Percentiles rank a stretch among this genome's conserved stretches.
Evolutionary conservation across 1,140 invertebrate genomes (phyloP).

Genomic region (Aculops lycopersici): DNA sequence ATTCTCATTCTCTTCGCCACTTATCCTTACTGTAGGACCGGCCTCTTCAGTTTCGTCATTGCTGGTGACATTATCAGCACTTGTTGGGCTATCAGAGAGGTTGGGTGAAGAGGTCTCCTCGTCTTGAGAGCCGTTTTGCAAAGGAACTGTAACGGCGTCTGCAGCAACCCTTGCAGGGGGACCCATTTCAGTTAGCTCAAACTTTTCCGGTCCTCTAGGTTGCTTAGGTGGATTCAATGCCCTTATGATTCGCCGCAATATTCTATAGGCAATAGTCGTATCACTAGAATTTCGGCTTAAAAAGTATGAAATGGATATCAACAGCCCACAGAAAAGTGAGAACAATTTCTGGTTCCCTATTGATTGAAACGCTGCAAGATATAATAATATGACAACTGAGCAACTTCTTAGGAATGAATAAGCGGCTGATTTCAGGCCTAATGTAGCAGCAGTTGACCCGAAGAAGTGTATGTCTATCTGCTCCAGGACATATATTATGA

Average conservation of each 20-base stretch:
- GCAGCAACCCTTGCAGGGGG: too few relatives aligned
- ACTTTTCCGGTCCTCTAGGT: too few relatives aligned
- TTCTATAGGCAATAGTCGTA: slow-evolving; percentile 44
- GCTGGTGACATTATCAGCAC: too few relatives aligned
- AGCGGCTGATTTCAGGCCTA: slow-evolving; percentile 45
- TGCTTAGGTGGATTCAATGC: too few relatives aligned
- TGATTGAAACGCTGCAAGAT: slow-evolving; percentile 14
- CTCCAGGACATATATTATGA: slow-evolving; percentile 70
- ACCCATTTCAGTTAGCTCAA: too few relatives aligned
- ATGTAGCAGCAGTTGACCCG: slow-evolving; percentile 64
- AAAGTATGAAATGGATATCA: slow-evolving; percentile 64
- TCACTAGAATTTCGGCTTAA: slow-evolving; percentile 64
- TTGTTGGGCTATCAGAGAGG: too few relatives aligned
- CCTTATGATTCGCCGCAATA: not conserved
- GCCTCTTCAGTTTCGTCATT: too few relatives aligned
- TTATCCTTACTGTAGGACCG: too few relatives aligned
- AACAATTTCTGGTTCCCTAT: slow-evolving; percentile 39
- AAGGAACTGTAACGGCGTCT: too few relatives aligned
- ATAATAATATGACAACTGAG: slow-evolving; percentile 40
- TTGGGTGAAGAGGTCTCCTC: too few relatives aligned
- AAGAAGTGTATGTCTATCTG: slow-evolving; percentile 81
- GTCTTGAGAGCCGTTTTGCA: too few relatives aligned
- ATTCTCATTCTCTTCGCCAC: too few relatives aligned
- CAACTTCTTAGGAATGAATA: slow-evolving; percentile 51
- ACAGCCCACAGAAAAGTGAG: slow-evolving; percentile 64